phyloP scores from a whole-genome alignment of 2,113 vertebrate genomes.

The Micronycteris hirsuta region DNA sequence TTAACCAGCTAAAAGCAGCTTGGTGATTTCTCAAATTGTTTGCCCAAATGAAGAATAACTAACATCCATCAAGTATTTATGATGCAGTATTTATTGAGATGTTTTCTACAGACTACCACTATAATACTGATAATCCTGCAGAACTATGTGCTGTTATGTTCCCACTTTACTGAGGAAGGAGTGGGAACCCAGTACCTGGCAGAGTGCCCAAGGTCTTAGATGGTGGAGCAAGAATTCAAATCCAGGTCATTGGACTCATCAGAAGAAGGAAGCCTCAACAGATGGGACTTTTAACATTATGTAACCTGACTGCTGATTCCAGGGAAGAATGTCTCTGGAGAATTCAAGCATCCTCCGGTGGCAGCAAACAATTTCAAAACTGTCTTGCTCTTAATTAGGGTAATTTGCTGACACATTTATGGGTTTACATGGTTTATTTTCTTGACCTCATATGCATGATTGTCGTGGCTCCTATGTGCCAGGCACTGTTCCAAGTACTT shows the following conservation, averaged over 20 bases:
- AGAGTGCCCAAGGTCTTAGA: background rate
- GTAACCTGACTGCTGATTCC: background rate
- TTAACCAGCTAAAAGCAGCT: background rate
- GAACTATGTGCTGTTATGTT: background rate
- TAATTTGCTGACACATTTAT: background rate
- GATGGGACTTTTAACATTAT: background rate
- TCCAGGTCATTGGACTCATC: background rate
- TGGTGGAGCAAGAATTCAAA: background rate
- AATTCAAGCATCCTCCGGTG: background rate
- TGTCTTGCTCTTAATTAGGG: background rate
- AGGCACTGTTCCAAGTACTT: background rate
- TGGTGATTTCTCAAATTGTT: background rate
- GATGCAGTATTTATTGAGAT: background rate
- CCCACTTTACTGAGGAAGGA: background rate
- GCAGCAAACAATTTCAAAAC: background rate
- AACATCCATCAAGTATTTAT: background rate
- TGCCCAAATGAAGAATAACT: background rate
- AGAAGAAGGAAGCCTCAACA: background rate
- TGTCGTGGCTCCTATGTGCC: background rate
- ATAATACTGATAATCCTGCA: background rate
- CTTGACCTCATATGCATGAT: background rate
- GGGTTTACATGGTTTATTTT: background rate
- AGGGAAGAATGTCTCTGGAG: background rate
- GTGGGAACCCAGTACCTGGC: background rate
- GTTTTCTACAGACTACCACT: background rate